Conservation (phyloP, 2,797 vertebrate genomes). For the Sus cebifrons region DNA sequence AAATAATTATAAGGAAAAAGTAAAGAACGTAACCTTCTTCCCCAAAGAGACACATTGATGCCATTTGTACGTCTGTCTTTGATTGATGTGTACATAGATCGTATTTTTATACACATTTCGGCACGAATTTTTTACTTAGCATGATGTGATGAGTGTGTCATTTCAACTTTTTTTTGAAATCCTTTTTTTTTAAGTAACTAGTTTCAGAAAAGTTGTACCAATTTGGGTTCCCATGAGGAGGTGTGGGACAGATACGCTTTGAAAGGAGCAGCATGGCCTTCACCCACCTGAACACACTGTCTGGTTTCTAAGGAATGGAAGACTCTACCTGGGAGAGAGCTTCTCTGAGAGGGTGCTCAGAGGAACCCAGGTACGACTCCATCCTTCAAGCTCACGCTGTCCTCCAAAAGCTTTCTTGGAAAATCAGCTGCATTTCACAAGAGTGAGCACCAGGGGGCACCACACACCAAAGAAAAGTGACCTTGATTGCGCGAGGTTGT, state of each 20-base stretch:
- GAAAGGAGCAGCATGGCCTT: neutral
- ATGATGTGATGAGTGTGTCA: neutral
- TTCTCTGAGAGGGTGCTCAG: neutral
- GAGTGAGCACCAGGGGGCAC: slow-evolving; percentile 70
- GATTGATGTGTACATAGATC: neutral
- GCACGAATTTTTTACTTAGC: neutral
- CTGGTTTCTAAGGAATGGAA: neutral
- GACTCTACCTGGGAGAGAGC: neutral
- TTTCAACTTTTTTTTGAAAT: neutral
- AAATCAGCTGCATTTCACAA: neutral
- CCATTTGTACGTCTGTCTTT: neutral
- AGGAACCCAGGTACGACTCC: neutral
- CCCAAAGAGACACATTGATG: neutral
- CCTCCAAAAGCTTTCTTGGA: accelerated
- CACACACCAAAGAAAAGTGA: slow-evolving; percentile 55
- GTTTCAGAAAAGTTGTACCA: neutral
- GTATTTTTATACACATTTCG: neutral
- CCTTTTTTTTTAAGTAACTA: neutral
- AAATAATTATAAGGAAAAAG: neutral
- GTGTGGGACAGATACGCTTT: neutral
- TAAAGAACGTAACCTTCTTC: neutral
- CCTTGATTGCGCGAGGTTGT: accelerated
- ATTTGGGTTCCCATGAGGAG: neutral
- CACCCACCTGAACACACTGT: too few species aligned
- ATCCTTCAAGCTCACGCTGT: accelerated